Evolutionary conservation across 2,113 vertebrate species (phyloP).

Genomic region (Pseudonaja textilis): DNA sequence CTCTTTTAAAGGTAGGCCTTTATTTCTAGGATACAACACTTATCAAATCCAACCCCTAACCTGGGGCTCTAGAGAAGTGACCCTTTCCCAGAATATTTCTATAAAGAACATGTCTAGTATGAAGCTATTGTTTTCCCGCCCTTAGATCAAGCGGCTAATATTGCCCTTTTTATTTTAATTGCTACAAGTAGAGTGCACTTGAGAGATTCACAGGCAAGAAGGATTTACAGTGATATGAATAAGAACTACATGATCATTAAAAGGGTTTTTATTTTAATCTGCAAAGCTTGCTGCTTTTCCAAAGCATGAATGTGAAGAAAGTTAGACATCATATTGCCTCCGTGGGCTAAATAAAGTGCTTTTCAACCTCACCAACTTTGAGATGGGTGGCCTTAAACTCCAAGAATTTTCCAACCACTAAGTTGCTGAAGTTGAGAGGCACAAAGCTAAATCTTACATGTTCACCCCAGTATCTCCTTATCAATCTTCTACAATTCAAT

Average conservation of each 20-base stretch:
- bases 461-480: background rate
- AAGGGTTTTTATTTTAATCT: background rate
- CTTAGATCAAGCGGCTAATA: background rate
- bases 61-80: background rate
- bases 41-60: background rate
- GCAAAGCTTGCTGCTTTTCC: background rate
- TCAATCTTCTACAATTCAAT: background rate
- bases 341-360: background rate
- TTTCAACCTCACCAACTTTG: background rate
- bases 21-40: background rate
- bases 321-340: background rate
- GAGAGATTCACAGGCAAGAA: background rate
- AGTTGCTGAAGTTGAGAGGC: background rate
- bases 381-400: background rate
- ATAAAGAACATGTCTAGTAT: background rate
- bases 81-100: background rate
- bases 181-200: background rate
- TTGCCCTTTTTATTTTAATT: background rate
- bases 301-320: background rate
- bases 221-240: background rate
- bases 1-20: background rate
- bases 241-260: background rate
- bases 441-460: background rate
- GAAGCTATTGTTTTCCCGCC: background rate
- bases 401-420: background rate